Conservation (phyloP, 2,888 invertebrate genomes). For the Dryobota labecula region DNA sequence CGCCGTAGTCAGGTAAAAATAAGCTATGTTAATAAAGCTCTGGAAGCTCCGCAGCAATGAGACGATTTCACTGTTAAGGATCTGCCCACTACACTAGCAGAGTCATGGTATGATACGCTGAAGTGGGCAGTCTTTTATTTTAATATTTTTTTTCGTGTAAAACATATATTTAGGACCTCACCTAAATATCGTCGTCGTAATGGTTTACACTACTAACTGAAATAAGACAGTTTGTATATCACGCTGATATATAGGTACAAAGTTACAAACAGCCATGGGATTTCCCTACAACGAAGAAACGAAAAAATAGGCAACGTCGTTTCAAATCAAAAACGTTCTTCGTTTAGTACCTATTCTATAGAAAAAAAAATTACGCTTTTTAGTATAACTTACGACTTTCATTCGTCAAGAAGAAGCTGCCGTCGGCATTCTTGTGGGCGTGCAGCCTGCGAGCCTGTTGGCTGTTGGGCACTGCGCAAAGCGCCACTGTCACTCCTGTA, state of each 20-base stretch:
- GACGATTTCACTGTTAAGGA: not conserved
- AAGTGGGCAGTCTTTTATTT: too few relatives aligned
- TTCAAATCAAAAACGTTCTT: not conserved
- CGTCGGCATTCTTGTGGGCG: constrained; percentile 75
- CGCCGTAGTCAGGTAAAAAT: too few relatives aligned
- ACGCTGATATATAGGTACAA: not conserved
- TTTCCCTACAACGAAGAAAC: not conserved
- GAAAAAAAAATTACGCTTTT: not conserved
- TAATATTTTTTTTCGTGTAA: too few relatives aligned
- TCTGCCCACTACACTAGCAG: too few relatives aligned
- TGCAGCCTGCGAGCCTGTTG: constrained; percentile 68
- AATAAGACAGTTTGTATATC: not conserved
- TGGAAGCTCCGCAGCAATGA: too few relatives aligned
- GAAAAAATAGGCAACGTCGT: not conserved
- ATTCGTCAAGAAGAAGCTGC: constrained; percentile 71
- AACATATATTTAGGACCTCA: too few relatives aligned
- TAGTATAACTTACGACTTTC: constrained; percentile 68
- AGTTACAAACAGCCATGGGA: not conserved
- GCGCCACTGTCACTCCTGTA: constrained; percentile 77
- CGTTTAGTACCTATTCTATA: not conserved
- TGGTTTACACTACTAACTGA: not conserved
- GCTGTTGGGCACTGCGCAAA: constrained; percentile 77
- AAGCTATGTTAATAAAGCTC: not conserved
- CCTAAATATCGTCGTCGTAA: too few relatives aligned
- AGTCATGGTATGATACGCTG: too few relatives aligned